Evolutionary conservation across 2,888 invertebrate species (phyloP), one percentile per base, ranked within the genome.

Genomic region (Nezara viridula): DNA sequence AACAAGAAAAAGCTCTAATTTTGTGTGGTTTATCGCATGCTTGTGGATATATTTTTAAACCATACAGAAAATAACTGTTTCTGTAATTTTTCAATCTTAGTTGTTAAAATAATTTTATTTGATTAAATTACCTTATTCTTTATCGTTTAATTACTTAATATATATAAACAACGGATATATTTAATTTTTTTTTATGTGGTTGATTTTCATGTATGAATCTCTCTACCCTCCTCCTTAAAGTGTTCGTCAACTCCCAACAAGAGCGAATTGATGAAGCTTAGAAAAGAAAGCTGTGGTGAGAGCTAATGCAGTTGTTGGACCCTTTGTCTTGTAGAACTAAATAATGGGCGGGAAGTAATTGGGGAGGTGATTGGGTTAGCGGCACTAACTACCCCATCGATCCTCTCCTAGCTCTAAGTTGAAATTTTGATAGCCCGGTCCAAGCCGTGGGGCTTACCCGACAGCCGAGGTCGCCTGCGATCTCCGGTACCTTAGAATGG

Each of bases 251-350:
- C 1, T 5, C 60, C 16, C 12, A 27, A 10, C 2, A 50, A n/a
- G 50, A 55, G 5, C 27, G 27, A 60, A 14, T 27, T 16, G 16
- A 21, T 27, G 16, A 60, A 32, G 24, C 77, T 24, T 9, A 1
- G 40, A 77, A 77, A 77, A 77, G 77, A 77, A 77, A 77, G 77
- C 40, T 5, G 77, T 40, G 40, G 77, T 21, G 77, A 77, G 77
- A 44, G 77, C 40, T 77, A 77, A 77, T 16, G 40, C 77, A 77
- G 77, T 77, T 77, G 77, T 77, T 77, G 77, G 24, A 44, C 37
- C 77, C 77, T 77, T 77, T 77, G 77, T 77, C 77, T 77, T 40
- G 40, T 77, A 40, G 40, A 21, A 37, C 77, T 77, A 77, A 77
- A 77, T 77, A 77, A 77, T 77, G 77, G 77, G 24, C 7, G 24